phyloP scores from a whole-genome alignment of 2,888 invertebrate species.

The Dicycla oo region DNA sequence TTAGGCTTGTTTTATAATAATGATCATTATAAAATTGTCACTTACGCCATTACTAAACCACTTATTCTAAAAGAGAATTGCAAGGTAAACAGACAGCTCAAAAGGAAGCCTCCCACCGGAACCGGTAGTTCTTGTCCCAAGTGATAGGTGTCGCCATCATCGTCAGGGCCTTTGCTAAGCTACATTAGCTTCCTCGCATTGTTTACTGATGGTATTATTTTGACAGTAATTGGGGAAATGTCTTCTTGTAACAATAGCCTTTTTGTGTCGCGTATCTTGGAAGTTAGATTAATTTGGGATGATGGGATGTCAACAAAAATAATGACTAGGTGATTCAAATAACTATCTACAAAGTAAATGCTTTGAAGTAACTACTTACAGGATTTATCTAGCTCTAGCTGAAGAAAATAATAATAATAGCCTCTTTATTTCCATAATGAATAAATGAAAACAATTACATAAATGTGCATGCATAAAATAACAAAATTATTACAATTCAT shows the following conservation, averaged over 20 bases:
- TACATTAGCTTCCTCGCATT: slow-evolving; percentile 49
- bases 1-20: too few relatives aligned
- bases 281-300: not conserved
- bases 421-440: too few relatives aligned
- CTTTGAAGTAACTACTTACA: not conserved
- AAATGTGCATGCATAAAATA: too few relatives aligned
- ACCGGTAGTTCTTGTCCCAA: slow-evolving; percentile 32
- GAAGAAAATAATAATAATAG: not conserved
- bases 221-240: slow-evolving; percentile 39
- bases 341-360: not conserved
- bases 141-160: slow-evolving; percentile 33
- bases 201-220: slow-evolving; percentile 31
- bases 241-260: slow-evolving; percentile 32
- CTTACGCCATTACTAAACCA: too few relatives aligned
- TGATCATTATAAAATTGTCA: too few relatives aligned
- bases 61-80: not conserved
- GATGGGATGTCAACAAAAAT: not conserved
- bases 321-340: not conserved
- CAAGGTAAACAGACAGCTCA: not conserved
- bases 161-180: slow-evolving; percentile 43
- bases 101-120: slow-evolving; percentile 24
- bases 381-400: not conserved
- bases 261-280: not conserved
- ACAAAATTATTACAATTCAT: too few relatives aligned
- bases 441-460: too few relatives aligned